Conservation (phyloP, 2,888 invertebrate genomes). For the Chloroclystis v-ata region DNA sequence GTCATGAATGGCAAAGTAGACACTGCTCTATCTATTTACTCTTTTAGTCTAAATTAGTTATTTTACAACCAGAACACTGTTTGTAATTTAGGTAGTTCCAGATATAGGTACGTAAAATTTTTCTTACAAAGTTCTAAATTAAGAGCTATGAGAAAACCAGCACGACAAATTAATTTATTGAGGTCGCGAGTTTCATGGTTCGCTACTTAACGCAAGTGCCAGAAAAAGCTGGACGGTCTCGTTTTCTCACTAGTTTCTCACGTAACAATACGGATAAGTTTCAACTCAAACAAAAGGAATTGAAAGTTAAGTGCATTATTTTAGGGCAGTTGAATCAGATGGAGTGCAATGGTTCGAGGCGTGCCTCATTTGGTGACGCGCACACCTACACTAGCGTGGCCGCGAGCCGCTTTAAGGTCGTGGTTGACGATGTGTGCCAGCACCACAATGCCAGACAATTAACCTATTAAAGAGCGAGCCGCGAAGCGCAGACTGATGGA, state of each 20-base stretch:
- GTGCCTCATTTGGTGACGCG: constrained; percentile 57
- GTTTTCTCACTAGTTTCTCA: constrained; percentile 29
- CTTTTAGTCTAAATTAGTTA: constrained; percentile 31
- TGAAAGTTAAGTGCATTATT: constrained; percentile 20
- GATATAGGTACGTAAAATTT: too few relatives aligned
- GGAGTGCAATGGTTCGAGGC: constrained; percentile 38
- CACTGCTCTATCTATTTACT: constrained; percentile 41
- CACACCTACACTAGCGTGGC: constrained; percentile 65
- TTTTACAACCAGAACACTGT: too few relatives aligned
- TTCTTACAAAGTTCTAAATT: constrained; percentile 15
- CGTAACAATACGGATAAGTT: constrained; percentile 8
- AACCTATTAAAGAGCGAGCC: constrained; percentile 71
- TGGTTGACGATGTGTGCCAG: constrained; percentile 70
- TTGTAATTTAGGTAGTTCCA: too few relatives aligned
- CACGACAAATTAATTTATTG: constrained; percentile 41
- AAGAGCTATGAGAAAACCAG: constrained; percentile 24
- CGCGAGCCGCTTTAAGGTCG: constrained; percentile 72
- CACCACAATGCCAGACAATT: constrained; percentile 75
- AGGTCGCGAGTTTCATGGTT: constrained; percentile 49
- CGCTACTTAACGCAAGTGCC: constrained; percentile 36
- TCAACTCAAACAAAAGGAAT: not conserved
- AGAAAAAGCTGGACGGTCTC: constrained; percentile 40
- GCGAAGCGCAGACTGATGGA: constrained; percentile 57
- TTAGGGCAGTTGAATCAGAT: constrained; percentile 15
- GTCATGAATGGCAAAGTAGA: constrained; percentile 64